These are phyloP conservation scores for Lasiommata megera DNA, from an alignment of 2,888 invertebrate species.

Conservation along the genomic window DNA sequence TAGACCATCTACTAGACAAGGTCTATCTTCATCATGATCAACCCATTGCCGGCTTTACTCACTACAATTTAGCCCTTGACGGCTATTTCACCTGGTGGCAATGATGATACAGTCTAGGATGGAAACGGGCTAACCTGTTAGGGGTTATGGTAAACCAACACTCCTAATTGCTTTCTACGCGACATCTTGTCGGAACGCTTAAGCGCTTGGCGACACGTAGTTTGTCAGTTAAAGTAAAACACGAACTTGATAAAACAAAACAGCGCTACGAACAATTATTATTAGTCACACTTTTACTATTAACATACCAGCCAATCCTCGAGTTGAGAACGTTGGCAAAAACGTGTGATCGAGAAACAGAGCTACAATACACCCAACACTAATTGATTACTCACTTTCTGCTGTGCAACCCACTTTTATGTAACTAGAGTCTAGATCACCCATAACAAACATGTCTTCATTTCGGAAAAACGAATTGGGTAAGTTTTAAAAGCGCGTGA, in stretches of 20 bases:
- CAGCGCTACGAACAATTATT: neutral
- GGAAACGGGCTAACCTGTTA: too few species aligned
- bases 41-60: too few species aligned
- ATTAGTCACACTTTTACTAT: constrained; percentile 5
- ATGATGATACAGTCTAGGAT: too few species aligned
- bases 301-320: constrained; percentile 11
- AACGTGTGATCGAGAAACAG: constrained; percentile 57
- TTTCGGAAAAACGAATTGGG: constrained; percentile 12
- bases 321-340: constrained; percentile 55
- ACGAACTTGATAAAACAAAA: neutral
- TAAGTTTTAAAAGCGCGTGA: too few species aligned
- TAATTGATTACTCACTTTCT: constrained; percentile 65
- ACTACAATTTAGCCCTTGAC: too few species aligned
- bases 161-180: too few species aligned
- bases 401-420: constrained; percentile 47
- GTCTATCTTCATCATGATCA: too few species aligned
- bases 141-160: too few species aligned
- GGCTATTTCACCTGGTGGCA: too few species aligned
- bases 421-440: constrained; percentile 14
- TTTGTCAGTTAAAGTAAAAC: neutral
- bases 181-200: too few species aligned
- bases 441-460: constrained; percentile 19
- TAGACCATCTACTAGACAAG: too few species aligned
- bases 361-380: constrained; percentile 44
- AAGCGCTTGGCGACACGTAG: too few species aligned